phyloP scores from a whole-genome alignment of 2,113 vertebrate species.

The Cryptotis parvus region DNA sequence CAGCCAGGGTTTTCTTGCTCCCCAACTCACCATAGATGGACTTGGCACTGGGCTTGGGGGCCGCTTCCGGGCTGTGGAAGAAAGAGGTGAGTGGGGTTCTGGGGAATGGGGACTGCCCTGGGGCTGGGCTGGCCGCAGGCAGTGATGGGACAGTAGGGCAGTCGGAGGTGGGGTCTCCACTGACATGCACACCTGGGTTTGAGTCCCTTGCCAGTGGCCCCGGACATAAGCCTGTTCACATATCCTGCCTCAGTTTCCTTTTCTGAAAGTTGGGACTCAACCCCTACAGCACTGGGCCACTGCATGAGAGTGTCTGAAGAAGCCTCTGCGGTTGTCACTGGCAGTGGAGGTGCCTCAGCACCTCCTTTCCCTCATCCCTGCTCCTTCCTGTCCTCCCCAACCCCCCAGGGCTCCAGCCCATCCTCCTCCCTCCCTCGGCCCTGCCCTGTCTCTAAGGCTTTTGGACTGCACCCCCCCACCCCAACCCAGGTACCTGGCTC shows the following conservation, averaged over 20 bases:
- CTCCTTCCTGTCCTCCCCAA: neutral
- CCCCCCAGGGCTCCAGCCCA: neutral
- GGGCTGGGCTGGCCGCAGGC: neutral
- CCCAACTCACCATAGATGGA: conserved; percentile 83
- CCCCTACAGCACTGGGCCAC: neutral
- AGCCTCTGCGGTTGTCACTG: neutral
- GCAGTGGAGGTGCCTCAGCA: neutral
- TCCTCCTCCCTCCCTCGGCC: neutral
- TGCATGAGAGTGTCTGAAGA: neutral
- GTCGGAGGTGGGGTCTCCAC: too few relatives aligned
- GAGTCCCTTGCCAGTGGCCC: neutral
- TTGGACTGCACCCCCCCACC: too few relatives aligned
- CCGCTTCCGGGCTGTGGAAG: conserved; percentile 68
- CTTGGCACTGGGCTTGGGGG: conserved; percentile 82
- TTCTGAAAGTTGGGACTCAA: neutral
- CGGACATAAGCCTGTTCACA: neutral
- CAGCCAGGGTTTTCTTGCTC: neutral
- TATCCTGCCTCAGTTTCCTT: neutral
- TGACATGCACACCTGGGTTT: neutral
- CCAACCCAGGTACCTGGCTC: too few relatives aligned
- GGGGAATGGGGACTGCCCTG: neutral
- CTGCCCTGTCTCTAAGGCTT: neutral
- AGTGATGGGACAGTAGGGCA: neutral
- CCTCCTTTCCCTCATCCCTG: neutral
- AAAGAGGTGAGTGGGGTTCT: neutral